Base-by-base conservation (phyloP, 2,888 invertebrate genomes). In the Fragum whitleyi region DNA sequence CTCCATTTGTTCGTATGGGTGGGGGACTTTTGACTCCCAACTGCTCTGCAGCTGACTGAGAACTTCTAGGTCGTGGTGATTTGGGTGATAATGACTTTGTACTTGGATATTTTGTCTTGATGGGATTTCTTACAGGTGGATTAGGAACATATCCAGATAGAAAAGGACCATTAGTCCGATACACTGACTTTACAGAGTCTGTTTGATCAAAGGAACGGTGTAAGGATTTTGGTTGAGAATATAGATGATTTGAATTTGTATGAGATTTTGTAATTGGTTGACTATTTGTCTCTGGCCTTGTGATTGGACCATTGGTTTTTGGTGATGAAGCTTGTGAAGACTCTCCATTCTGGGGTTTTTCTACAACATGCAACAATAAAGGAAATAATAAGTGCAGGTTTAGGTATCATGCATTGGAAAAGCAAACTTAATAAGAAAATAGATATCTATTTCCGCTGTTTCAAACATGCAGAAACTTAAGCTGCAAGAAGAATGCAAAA, bases 11-110 rank as follows among this genome's bases (percentile, higher is more conserved):
- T 81, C 85, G 77, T 73, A 86, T 77, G 59, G 89, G 87, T 73
- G 90, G 87, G 51, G 89, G 88, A 67, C 87, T 87, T 88, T 86
- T 90, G 5, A 92, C 86, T 39, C 90, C 90, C 53, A 91, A 87
- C 80, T 90, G 91, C 69, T 91, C 87, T 36, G 87, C 90, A 61
- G 91, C 92, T 19, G 92, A 89, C 42, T 88, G 80, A 71, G 83
- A 81, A 77, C 87, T 89, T 70, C 79, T 72, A 26, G 71, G 82
- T 71, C 81, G 79, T 36, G 81, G 39, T 3, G 70, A 32, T 32
- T 65, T 73, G 47, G 47, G 47, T 47, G 47, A 47, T 19, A n/a
- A n/a, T 47, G 47, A 9, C 76, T 81, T 81, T 39, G 79, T 71
- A 61, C 76, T 79, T 57, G 86, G 86, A 69, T 81, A 78, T 39